Base-by-base conservation (phyloP, 2,113 vertebrate species). In the Phyllopteryx taeniolatus region DNA sequence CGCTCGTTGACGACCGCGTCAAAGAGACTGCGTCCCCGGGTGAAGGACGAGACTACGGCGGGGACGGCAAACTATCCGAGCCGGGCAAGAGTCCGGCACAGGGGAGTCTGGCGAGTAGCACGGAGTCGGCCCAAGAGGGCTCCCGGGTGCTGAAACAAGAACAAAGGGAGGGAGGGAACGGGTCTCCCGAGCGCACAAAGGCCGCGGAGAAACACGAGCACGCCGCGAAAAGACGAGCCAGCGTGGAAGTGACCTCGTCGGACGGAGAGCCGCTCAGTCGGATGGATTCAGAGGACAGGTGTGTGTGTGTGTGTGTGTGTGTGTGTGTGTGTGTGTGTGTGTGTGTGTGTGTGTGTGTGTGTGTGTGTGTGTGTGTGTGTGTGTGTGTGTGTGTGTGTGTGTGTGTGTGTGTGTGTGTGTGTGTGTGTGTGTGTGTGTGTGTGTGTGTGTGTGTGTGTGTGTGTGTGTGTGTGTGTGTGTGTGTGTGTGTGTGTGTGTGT, bases 281-380 rank as follows among this genome's bases (percentile, higher is more conserved):
- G 86, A 95, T 98, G 95, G 96, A 98, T 83, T 98, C 96, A 0
- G 96, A 98, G 76, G 96, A 98, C 95, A 98, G 97, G 97, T 98
- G 78, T 81, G 95, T 27, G 27, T 27, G 27, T 27, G 27, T 27
- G 27, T 27, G 27, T 27, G 27, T 27, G 27, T 27, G 27, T 27
- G 27, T 27, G 27, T 27, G 27, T 27, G 27, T 27, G 27, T 27
- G 27, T 27, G 27, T 27, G 27, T 27, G 27, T 27, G 27, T 27
- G 27, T 27, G 27, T 27, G 27, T 27, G 27, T 27, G 27, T 27
- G 27, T 27, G 27, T 27, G 27, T 27, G 27, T 27, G 27, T 27
- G 27, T 27, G 27, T 27, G 27, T 27, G 27, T 27, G 27, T 27
- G 27, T 27, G 97, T 98, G 78, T 81, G 95, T 27, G 27, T 27